A percentile compares a stretch with the other conserved stretches of the same genome.
These are phyloP conservation scores for Gila robusta DNA, from an alignment of 2,797 vertebrate genomes.

Conservation along the genomic window DNA sequence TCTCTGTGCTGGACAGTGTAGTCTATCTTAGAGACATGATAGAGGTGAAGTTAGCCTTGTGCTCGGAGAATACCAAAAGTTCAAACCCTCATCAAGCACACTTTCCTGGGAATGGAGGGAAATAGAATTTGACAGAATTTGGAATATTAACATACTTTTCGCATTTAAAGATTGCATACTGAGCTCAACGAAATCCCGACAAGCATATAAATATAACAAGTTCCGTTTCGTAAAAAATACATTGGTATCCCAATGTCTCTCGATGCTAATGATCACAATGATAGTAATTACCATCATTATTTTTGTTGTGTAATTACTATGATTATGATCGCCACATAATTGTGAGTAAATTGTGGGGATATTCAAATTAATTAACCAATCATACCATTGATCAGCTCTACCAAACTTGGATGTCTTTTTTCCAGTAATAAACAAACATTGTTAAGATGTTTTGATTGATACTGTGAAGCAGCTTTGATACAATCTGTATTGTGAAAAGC, in stretches of 20 bases:
- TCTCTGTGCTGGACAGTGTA: conserved; percentile 53
- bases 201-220: background rate
- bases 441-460: too few relatives aligned
- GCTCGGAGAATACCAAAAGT: background rate
- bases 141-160: background rate
- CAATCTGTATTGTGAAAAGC: too few relatives aligned
- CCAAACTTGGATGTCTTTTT: too few relatives aligned
- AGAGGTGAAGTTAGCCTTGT: conserved; percentile 31
- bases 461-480: too few relatives aligned
- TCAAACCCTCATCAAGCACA: background rate
- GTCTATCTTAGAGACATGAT: conserved; percentile 24
- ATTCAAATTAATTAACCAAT: too few relatives aligned
- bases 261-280: conserved; percentile 35
- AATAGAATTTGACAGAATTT: background rate
- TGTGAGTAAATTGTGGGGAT: conserved; percentile 27
- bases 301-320: conserved; percentile 47
- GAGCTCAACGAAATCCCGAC: background rate
- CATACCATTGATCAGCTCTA: too few relatives aligned
- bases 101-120: background rate
- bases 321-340: conserved; percentile 35
- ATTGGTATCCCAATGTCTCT: background rate
- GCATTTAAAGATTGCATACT: background rate
- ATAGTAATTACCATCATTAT: conserved; percentile 39
- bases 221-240: background rate
- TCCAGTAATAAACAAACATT: too few relatives aligned